Evolutionary conservation across 92 coral and sea anemone species (phyloP).

Genomic region (Zoanthus solanderi): DNA sequence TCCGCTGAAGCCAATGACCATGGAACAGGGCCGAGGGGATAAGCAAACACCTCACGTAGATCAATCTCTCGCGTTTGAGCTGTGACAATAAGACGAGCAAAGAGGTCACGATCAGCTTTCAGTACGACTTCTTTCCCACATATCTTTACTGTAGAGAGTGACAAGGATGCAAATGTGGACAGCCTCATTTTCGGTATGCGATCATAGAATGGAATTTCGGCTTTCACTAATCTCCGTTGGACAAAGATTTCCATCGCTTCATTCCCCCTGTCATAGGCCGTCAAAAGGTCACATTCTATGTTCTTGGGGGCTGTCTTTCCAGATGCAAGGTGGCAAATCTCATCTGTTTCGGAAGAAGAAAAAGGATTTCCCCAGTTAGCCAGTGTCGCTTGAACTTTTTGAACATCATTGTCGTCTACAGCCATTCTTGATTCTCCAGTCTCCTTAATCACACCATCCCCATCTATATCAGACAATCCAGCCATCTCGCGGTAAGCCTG

Average conservation of each 20-base stretch:
- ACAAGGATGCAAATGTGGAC: conserved; percentile 59
- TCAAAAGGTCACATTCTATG: conserved; percentile 56
- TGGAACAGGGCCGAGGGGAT: conserved; percentile 71
- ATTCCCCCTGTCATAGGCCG: conserved; percentile 61
- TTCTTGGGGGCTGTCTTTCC: conserved; percentile 54
- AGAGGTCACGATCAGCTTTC: conserved; percentile 70
- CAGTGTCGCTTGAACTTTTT: conserved; percentile 46
- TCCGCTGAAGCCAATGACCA: conserved; percentile 74
- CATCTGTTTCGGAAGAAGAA: conserved; percentile 28
- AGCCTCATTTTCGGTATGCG: conserved; percentile 56
- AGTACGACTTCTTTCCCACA: conserved; percentile 63
- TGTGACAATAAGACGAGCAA: conserved; percentile 65
- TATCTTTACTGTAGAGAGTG: conserved; percentile 55
- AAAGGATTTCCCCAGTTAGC: conserved; percentile 53
- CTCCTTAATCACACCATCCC: conserved; percentile 45
- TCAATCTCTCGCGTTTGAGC: conserved; percentile 72
- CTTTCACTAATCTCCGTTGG: conserved; percentile 40
- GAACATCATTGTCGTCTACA: conserved; percentile 29
- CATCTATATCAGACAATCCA: conserved; percentile 48
- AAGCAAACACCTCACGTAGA: conserved; percentile 58
- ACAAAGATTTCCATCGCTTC: conserved; percentile 56
- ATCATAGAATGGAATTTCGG: conserved; percentile 59
- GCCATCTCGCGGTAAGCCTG: conserved; percentile 72
- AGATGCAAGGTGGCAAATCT: conserved; percentile 56
- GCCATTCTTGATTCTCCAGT: background rate